Evolutionary conservation across 2,113 vertebrate genomes (phyloP).

Genomic region (Labeo catla): DNA sequence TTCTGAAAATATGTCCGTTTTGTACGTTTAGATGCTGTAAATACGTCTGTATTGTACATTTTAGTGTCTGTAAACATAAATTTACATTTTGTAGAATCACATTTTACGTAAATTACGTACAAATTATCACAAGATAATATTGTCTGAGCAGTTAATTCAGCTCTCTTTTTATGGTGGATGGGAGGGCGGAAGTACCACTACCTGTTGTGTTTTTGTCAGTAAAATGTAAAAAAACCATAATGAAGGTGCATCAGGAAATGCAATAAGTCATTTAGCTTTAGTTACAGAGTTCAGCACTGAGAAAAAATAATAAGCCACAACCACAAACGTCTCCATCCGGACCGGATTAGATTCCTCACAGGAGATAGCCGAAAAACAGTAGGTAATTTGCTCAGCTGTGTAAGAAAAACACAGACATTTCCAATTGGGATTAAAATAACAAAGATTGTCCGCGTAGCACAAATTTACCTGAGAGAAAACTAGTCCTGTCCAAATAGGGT

Average conservation of each 20-base stretch:
- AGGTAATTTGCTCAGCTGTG: neutral
- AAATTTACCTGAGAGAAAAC: neutral
- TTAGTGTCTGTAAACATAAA: too few species aligned
- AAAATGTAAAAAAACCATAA: neutral
- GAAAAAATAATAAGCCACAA: neutral
- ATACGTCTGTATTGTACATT: too few species aligned
- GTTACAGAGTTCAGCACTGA: neutral
- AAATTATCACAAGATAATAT: too few species aligned
- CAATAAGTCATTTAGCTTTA: neutral
- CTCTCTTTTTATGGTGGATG: neutral
- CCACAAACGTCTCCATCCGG: neutral
- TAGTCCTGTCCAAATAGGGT: neutral
- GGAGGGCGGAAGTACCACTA: neutral
- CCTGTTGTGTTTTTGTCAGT: neutral
- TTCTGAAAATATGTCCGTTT: too few species aligned
- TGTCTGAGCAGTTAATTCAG: neutral
- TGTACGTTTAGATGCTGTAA: too few species aligned
- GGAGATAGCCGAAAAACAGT: neutral
- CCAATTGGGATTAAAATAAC: neutral
- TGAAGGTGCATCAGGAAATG: neutral
- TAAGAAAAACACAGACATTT: constrained; percentile 3
- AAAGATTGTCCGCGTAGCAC: neutral
- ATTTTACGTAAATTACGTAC: too few species aligned
- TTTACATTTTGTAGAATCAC: too few species aligned
- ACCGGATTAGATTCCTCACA: neutral